Percentiles rank a stretch among this genome's conserved stretches.
These are phyloP conservation scores for Myotis lucifugus DNA, from an alignment of 2,113 vertebrate genomes.

Conservation along the genomic window DNA sequence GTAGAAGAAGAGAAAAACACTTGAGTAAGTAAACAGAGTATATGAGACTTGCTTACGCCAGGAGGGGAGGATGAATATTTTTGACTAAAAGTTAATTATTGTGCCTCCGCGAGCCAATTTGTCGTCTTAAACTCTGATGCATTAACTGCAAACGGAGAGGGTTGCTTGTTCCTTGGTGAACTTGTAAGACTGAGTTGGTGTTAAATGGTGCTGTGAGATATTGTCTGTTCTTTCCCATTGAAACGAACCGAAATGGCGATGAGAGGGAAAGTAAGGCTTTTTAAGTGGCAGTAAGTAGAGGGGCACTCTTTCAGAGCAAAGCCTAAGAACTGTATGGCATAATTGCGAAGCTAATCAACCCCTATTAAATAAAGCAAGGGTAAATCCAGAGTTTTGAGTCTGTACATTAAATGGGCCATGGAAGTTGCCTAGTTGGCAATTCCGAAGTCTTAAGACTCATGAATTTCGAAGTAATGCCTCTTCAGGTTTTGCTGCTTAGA, in stretches of 20 bases:
- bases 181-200: conserved; percentile 45
- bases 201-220: conserved; percentile 74
- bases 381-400: conserved; percentile 54
- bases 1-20: conserved; percentile 48
- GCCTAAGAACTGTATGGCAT: conserved; percentile 42
- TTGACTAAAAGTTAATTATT: conserved; percentile 78
- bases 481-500: background rate
- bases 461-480: background rate
- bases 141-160: conserved; percentile 69
- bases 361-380: conserved; percentile 65
- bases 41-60: conserved; percentile 77
- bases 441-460: conserved; percentile 49
- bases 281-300: conserved; percentile 71
- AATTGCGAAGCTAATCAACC: conserved; percentile 72
- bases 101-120: conserved; percentile 73
- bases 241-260: conserved; percentile 67
- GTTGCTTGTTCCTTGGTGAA: conserved; percentile 56
- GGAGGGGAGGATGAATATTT: conserved; percentile 76
- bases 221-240: conserved; percentile 65
- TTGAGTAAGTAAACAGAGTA: conserved; percentile 72
- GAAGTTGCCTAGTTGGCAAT: conserved; percentile 55
- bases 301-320: conserved; percentile 65
- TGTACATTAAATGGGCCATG: conserved; percentile 62
- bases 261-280: conserved; percentile 65
- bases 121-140: conserved; percentile 77